A percentile compares a stretch with the other conserved stretches of the same genome.
phyloP scores from a whole-genome alignment of 2,888 invertebrate species.

The Tachystola acroxantha region DNA sequence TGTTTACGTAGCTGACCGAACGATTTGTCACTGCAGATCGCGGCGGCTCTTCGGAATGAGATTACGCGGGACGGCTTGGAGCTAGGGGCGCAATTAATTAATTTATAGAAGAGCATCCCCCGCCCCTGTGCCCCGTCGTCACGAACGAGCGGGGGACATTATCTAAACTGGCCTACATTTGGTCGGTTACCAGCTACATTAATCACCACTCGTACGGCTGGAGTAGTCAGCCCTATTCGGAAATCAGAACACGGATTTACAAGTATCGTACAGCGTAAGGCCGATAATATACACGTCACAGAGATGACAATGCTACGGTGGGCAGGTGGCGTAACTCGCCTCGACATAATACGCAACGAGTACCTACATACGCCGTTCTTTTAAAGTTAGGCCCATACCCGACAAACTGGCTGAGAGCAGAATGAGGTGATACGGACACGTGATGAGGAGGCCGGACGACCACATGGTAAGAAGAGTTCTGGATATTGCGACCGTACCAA shows the following conservation, averaged over 20 bases:
- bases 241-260: not conserved
- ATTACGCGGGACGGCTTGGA: not conserved
- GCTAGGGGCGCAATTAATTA: slow-evolving; percentile 3
- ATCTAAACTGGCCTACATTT: slow-evolving; percentile 6
- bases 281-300: too few relatives aligned
- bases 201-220: slow-evolving; percentile 1
- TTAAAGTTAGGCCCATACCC: too few relatives aligned
- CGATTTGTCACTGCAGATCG: not conserved
- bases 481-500: too few relatives aligned
- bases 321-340: too few relatives aligned
- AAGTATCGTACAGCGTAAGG: too few relatives aligned
- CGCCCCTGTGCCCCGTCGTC: not conserved
- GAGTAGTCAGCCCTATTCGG: not conserved
- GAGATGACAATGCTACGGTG: too few relatives aligned
- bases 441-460: too few relatives aligned
- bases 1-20: slow-evolving; percentile 1
- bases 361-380: too few relatives aligned
- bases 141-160: slow-evolving; percentile 2
- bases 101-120: not conserved
- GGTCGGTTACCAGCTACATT: slow-evolving; percentile 4
- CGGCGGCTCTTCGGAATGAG: not conserved
- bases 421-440: too few relatives aligned
- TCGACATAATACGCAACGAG: too few relatives aligned
- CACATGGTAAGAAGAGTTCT: too few relatives aligned
- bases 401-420: too few relatives aligned